Conservation (phyloP, 2,888 invertebrate species). For the Diarsia brunnea region DNA sequence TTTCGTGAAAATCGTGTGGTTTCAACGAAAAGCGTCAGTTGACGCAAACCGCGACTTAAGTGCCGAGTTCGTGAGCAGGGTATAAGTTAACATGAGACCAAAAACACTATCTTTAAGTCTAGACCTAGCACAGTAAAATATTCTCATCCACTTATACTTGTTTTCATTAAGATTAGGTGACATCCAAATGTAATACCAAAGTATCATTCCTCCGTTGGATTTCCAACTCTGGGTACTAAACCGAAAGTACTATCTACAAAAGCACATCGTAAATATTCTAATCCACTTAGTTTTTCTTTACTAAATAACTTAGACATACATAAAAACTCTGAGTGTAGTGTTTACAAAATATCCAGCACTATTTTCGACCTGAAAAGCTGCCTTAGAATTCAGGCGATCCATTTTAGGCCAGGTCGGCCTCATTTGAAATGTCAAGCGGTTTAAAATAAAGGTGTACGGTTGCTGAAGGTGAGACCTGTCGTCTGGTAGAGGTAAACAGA, state of each 20-base stretch:
- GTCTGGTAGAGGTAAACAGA: neutral
- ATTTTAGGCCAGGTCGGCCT: conserved; percentile 44
- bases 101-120: conserved; percentile 24
- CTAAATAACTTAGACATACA: conserved; percentile 16
- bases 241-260: conserved; percentile 19
- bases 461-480: neutral
- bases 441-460: conserved; percentile 47
- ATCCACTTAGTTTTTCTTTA: conserved; percentile 22
- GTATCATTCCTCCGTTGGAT: neutral
- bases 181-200: neutral
- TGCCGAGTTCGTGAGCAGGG: neutral
- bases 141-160: conserved; percentile 12
- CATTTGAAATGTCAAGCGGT: conserved; percentile 57
- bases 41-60: neutral
- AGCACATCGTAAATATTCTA: conserved; percentile 8
- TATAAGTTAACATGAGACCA: neutral
- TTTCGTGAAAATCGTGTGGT: too few relatives aligned
- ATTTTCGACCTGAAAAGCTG: conserved; percentile 34
- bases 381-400: conserved; percentile 34
- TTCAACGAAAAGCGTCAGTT: neutral
- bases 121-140: conserved; percentile 18
- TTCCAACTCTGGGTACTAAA: neutral
- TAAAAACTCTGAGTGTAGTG: conserved; percentile 23
- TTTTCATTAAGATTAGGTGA: conserved; percentile 1
- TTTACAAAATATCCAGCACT: conserved; percentile 28